Evolutionary conservation across 2,113 vertebrate genomes (phyloP), one percentile per base, ranked within the genome.

Genomic region (Rhinogobius similis): DNA sequence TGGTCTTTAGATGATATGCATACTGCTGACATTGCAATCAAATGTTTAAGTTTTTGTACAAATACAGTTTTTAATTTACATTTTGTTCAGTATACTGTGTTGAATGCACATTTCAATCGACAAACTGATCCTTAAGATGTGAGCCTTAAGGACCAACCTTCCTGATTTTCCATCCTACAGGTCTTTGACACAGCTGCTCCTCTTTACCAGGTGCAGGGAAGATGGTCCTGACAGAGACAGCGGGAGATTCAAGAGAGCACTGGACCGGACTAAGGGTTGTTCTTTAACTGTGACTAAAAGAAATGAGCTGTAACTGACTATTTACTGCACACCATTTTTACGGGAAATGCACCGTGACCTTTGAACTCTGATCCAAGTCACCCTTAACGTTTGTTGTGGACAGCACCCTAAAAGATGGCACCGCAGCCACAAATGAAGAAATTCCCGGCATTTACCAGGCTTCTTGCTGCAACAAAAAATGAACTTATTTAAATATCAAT

Each of bases 181-280:
- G 48, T 81, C 83, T 83, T 44, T 80, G 43, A 53, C 63, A 66
- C 88, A 90, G 88, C 81, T 90, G 87, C 75, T 88, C 88, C 73
- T 79, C 74, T 8, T 83, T 86, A 83, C 77, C 88, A 83, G 84
- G 86, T 84, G 78, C 75, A 67, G 46, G 65, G 68, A 74, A 79
- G 77, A 75, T 4, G 55, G 32, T 32, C 70, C 21, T 27, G 73
- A 55, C 52, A 0, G 55, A 71, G 65, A 44, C 53, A 59, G 27
- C 11, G 16, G 8, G 39, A 76, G n/a, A n/a, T n/a, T n/a, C n/a
- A n/a, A n/a, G n/a, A n/a, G 62, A 65, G 3, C 23, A 63, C 56
- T n/a, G n/a, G 65, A 66, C 65, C 21, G 10, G 36, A 26, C n/a
- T 32, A 68, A 65, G 66, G 76, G 61, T 62, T 62, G 50, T 67